Percentiles rank a stretch among this genome's conserved stretches.
These are phyloP conservation scores for Amphipoea oculea DNA, from an alignment of 2,888 invertebrate species.

Conservation along the genomic window DNA sequence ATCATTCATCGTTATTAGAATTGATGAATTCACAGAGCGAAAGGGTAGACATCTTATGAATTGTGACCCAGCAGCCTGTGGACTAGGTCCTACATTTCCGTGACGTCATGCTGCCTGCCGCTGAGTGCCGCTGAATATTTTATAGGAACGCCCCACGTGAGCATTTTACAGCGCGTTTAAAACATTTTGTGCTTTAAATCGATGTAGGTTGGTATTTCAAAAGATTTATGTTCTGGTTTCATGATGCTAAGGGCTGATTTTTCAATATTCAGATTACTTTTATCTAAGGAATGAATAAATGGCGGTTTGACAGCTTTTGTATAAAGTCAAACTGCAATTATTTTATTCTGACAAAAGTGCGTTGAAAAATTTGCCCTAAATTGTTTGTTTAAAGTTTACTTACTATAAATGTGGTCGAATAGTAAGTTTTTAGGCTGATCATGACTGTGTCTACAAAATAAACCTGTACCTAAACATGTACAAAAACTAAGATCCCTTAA, in stretches of 20 bases:
- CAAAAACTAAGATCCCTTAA: neutral
- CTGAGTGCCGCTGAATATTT: slow-evolving; percentile 60
- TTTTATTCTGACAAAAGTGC: neutral
- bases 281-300: neutral
- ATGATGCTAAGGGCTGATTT: neutral
- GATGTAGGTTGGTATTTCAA: slow-evolving; percentile 2
- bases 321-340: neutral
- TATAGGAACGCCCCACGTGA: slow-evolving; percentile 40
- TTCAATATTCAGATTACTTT: neutral
- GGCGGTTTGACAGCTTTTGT: neutral
- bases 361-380: neutral
- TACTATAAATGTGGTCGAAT: neutral
- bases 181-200: slow-evolving; percentile 43
- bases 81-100: slow-evolving; percentile 38
- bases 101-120: slow-evolving; percentile 31
- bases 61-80: slow-evolving; percentile 28
- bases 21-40: slow-evolving; percentile 20
- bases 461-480: neutral
- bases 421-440: neutral
- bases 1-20: slow-evolving; percentile 15
- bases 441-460: neutral
- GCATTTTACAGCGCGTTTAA: slow-evolving; percentile 42
- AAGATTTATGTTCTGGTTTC: slow-evolving; percentile 9
- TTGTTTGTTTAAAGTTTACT: neutral
- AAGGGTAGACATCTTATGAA: slow-evolving; percentile 4